A percentile compares a stretch with the other conserved stretches of the same genome.
phyloP scores from a whole-genome alignment of 2,113 vertebrate genomes.

The Egretta garzetta region DNA sequence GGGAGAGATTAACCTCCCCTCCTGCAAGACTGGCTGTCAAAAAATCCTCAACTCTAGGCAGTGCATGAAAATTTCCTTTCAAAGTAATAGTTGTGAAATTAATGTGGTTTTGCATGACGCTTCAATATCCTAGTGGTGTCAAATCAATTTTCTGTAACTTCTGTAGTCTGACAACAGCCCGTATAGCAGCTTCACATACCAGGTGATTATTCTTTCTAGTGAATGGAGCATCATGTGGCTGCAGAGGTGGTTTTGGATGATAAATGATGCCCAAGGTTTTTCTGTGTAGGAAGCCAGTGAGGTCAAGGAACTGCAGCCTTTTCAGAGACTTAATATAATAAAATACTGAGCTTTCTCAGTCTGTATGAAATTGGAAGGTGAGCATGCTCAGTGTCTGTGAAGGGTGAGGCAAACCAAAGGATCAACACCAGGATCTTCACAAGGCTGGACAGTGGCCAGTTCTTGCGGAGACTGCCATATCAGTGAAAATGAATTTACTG shows the following conservation, averaged over 20 bases:
- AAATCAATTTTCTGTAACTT: neutral
- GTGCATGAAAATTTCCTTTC: neutral
- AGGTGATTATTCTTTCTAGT: neutral
- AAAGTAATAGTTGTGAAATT: neutral
- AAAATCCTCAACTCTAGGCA: neutral
- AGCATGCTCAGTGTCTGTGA: neutral
- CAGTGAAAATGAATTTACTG: neutral
- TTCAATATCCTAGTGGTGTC: neutral
- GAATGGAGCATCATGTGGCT: neutral
- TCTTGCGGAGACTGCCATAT: neutral
- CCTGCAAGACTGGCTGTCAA: neutral
- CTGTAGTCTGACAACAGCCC: neutral
- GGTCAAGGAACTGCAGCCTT: neutral
- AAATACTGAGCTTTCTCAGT: neutral
- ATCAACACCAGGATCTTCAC: neutral
- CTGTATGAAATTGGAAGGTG: neutral
- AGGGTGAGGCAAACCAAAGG: neutral
- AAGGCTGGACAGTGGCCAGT: neutral
- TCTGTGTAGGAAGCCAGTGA: neutral
- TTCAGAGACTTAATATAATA: neutral
- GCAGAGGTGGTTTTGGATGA: neutral
- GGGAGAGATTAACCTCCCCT: neutral
- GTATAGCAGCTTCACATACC: neutral
- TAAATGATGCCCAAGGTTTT: neutral
- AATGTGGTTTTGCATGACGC: neutral